phyloP scores from a whole-genome alignment of 1,140 invertebrate genomes.

The Apocrypta bakeri region DNA sequence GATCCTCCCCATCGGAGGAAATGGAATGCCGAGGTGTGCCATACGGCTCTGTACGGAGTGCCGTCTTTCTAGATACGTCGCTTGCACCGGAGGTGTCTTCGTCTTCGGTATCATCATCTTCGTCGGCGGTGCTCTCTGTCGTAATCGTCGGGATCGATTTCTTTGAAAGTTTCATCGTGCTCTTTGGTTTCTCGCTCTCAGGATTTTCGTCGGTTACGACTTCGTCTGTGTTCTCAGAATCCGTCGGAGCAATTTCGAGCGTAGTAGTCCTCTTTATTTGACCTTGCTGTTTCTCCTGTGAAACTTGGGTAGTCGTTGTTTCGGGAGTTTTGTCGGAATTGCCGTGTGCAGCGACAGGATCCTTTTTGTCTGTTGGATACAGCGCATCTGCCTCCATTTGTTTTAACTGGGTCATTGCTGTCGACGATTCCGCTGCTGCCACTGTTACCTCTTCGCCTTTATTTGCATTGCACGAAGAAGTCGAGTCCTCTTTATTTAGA shows the following conservation, averaged over 20 bases:
- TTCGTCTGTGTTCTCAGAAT: background rate
- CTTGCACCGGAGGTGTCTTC: slow-evolving; percentile 67
- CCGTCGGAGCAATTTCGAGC: background rate
- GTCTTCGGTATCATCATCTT: slow-evolving; percentile 57
- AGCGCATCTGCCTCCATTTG: background rate
- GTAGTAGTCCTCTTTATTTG: slow-evolving; percentile 6
- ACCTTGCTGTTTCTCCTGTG: background rate
- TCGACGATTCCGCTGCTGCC: background rate
- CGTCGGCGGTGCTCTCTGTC: slow-evolving; percentile 11
- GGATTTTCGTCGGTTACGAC: background rate
- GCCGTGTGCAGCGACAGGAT: background rate
- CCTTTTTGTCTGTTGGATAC: background rate
- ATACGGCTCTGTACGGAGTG: slow-evolving; percentile 64
- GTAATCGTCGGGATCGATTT: slow-evolving; percentile 3
- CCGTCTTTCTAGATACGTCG: slow-evolving; percentile 69
- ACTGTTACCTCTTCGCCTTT: slow-evolving; percentile 6
- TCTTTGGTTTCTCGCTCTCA: background rate
- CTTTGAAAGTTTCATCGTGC: slow-evolving; percentile 9
- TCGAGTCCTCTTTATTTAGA: background rate
- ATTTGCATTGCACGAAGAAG: background rate
- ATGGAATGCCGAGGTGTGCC: slow-evolving; percentile 62
- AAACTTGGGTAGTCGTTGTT: background rate
- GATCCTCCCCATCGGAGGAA: slow-evolving; percentile 25
- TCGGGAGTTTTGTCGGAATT: background rate
- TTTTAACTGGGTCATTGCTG: background rate